Base-by-base conservation (phyloP, 1,140 invertebrate species). In the Magallana ariakensis region DNA sequence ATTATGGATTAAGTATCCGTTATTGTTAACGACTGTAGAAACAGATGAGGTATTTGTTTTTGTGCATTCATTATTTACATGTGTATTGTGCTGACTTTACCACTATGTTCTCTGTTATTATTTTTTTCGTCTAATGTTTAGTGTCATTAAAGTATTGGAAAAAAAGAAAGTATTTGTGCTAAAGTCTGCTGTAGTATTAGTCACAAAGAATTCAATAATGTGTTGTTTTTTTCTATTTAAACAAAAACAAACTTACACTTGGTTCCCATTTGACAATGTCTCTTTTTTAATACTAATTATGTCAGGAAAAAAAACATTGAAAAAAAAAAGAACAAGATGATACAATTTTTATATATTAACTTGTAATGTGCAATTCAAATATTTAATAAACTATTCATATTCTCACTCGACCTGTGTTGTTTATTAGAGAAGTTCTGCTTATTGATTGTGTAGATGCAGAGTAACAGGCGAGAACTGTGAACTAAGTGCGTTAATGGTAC, bases 311-410 rank as follows among this genome's bases (percentile, higher is more conserved):
- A 62, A 75, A 11, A 26, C 9, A 26, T 15, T 26, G 9, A 75
- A 75, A 75, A 46, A 75, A 75, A 46, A 75, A 26, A 26, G 62
- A 75, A 75, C 66, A 75, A 75, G 66, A 75, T 75, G 66, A 26
- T 75, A 75, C 33, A 19, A 22, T 26, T 75, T 75, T 16, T 62
- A 62, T 75, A 75, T 75, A 75, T 75, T 26, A 26, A 75, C 33
- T 75, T 75, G 66, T 75, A 75, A 75, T 75, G 66, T 75, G 66
- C 66, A 75, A 75, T 75, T 75, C 22, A 75, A 75, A 26, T 75
- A 75, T 75, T 75, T 75, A 75, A 75, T 75, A 75, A 75, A 75
- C 66, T 26, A 75, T 75, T 75, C 66, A 75, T 75, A 75, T 75
- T 75, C 66, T 62, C 58, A 62, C 58, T 19, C 58, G 33, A 46